Percentiles rank a stretch among this genome's conserved stretches.
These are phyloP conservation scores for Tholera decimalis DNA, from an alignment of 2,888 invertebrate genomes.

Conservation along the genomic window DNA sequence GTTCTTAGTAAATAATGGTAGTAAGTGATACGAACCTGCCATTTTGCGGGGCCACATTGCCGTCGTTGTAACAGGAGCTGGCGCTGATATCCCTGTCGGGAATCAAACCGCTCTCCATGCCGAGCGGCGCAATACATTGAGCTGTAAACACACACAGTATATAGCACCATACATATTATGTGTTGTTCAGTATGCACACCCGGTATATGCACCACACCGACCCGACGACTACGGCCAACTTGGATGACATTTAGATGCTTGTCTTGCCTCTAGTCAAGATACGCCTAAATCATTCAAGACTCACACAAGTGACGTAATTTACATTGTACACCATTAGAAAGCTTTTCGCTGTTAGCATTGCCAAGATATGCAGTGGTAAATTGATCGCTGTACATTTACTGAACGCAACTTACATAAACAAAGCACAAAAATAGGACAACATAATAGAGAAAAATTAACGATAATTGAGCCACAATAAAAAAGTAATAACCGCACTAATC, in stretches of 20 bases:
- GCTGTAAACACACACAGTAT: slow-evolving; percentile 90
- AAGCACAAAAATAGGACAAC: slow-evolving; percentile 27
- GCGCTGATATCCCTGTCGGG: slow-evolving; percentile 95
- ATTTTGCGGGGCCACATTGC: slow-evolving; percentile 96
- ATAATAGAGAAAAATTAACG: slow-evolving; percentile 33
- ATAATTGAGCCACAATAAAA: slow-evolving; percentile 47
- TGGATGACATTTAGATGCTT: slow-evolving; percentile 71
- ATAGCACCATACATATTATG: slow-evolving; percentile 23
- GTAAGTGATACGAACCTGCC: slow-evolving; percentile 92
- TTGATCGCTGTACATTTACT: slow-evolving; percentile 25
- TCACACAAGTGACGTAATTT: slow-evolving; percentile 34
- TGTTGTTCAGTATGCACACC: slow-evolving; percentile 46
- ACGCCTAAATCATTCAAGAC: slow-evolving; percentile 68
- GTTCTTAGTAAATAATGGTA: slow-evolving; percentile 5
- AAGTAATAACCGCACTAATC: slow-evolving; percentile 41
- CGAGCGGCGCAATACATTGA: slow-evolving; percentile 95
- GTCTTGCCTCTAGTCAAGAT: slow-evolving; percentile 61
- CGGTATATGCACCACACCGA: slow-evolving; percentile 52
- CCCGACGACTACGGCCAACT: slow-evolving; percentile 61
- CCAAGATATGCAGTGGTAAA: slow-evolving; percentile 21
- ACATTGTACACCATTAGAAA: slow-evolving; percentile 42
- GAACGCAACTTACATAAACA: neutral
- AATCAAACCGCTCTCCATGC: slow-evolving; percentile 96
- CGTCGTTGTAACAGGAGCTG: slow-evolving; percentile 96
- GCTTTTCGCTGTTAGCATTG: slow-evolving; percentile 45